phyloP scores from a whole-genome alignment of 2,797 vertebrate genomes.

The Gila robusta region DNA sequence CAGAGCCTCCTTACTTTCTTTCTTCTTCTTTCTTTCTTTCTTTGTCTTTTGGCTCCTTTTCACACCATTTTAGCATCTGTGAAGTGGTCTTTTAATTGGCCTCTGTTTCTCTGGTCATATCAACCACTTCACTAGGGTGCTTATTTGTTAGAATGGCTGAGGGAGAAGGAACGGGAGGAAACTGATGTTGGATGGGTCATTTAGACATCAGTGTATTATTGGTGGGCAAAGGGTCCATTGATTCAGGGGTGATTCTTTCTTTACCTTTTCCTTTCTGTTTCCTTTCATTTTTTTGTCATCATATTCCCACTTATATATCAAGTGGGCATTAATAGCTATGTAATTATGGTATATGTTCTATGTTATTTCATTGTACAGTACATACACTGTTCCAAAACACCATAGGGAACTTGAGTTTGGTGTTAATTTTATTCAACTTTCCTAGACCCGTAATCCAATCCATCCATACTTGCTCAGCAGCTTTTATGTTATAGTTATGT shows the following conservation, averaged over 20 bases:
- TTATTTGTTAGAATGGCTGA: constrained; percentile 44
- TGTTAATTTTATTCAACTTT: constrained; percentile 58
- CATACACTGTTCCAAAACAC: constrained; percentile 57
- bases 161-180: constrained; percentile 34
- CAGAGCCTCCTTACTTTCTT: constrained; percentile 36
- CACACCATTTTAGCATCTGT: constrained; percentile 42
- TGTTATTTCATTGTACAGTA: constrained; percentile 59
- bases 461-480: constrained; percentile 23
- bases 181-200: constrained; percentile 1
- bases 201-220: constrained; percentile 34
- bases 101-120: constrained; percentile 33
- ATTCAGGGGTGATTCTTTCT: constrained; percentile 62
- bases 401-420: constrained; percentile 60
- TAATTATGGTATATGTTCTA: constrained; percentile 59
- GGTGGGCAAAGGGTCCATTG: constrained; percentile 52
- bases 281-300: constrained; percentile 12
- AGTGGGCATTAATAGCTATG: constrained; percentile 67
- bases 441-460: constrained; percentile 40
- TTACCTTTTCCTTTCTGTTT: neutral
- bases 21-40: constrained; percentile 27
- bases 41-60: constrained; percentile 39
- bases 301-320: constrained; percentile 59
- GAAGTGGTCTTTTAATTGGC: constrained; percentile 49
- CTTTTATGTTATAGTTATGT: constrained; percentile 59
- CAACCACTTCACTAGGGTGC: constrained; percentile 47